Base-by-base conservation (phyloP, 2,113 vertebrate species). In the Sphaerodactylus townsendi region DNA sequence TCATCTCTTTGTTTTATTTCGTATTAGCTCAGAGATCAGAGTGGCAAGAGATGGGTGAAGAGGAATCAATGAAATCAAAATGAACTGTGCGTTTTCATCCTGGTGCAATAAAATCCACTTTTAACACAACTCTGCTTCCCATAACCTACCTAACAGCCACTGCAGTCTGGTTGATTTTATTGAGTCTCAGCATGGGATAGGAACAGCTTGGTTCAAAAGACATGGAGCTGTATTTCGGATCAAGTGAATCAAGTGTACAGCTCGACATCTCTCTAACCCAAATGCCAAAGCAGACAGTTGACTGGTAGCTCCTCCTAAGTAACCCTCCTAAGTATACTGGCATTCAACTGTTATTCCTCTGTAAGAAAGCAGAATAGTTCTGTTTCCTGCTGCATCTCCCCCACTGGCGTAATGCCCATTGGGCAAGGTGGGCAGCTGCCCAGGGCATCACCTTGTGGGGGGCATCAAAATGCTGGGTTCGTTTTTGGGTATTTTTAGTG, bases 11-110 rank as follows among this genome's bases (percentile, higher is more conserved):
- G 87, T 68, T 62, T 89, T 62, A 76, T 80, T 86, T 79, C 33
- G 77, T 5, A 84, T 10, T 30, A 56, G 33, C 83, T 33, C 2
- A 2, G 83, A 50, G 30, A 85, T 17, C 46, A 69, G 80, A 79
- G 23, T 10, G 6, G 13, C 70, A 82, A 44, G 46, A 17, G 37
- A 70, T 0, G 0, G n/a, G 3, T 79, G 30, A 28, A 79, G 1
- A 50, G 2, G 4, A 83, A 75, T n/a, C 72, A 83, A 81, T 0
- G 1, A 39, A 39, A 59, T 59, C 87, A 78, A 81, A 92, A 84
- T 21, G 70, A 41, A 83, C 8, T 37, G 0, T 0, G 19, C 73
- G 75, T 39, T 71, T 28, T 28, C 85, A 62, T 70, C 33, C 33
- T 68, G 84, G 37, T 2, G 50, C 17, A 53, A 0, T 15, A 77